phyloP scores from a whole-genome alignment of 2,888 invertebrate species.

The Drosophila heteroneura region DNA sequence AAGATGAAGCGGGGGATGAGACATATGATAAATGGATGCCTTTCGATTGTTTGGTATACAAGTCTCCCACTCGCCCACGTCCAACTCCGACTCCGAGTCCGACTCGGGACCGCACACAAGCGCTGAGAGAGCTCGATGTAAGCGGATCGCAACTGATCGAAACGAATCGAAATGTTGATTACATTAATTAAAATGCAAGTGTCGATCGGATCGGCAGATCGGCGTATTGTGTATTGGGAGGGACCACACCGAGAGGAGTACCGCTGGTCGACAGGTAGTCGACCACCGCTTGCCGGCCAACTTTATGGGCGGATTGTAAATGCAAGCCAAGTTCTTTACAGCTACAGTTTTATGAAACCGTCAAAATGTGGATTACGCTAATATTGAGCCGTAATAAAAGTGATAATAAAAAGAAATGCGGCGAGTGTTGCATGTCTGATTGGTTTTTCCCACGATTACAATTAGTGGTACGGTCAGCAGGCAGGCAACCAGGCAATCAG shows the following conservation, averaged over 20 bases:
- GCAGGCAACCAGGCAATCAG: not conserved
- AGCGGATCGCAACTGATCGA: conserved; percentile 9
- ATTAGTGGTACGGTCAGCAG: conserved; percentile 52
- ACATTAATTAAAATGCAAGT: conserved; percentile 57
- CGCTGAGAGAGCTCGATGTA: not conserved
- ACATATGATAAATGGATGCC: conserved; percentile 22
- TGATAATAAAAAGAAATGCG: conserved; percentile 2
- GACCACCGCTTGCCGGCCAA: not conserved
- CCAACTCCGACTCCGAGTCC: not conserved
- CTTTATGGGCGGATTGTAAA: conserved; percentile 42
- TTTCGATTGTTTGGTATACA: conserved; percentile 16
- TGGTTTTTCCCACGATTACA: conserved; percentile 78
- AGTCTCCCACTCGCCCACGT: conserved; percentile 2
- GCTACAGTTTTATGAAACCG: conserved; percentile 38
- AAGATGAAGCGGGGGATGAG: not conserved
- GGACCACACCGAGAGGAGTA: not conserved
- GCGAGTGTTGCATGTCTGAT: conserved; percentile 71
- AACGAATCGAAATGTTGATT: conserved; percentile 24
- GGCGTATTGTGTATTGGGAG: not conserved
- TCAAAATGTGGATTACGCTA: conserved; percentile 70
- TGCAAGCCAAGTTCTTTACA: conserved; percentile 71
- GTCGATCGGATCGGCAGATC: conserved; percentile 5
- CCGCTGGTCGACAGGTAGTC: not conserved
- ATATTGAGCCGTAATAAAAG: conserved; percentile 71
- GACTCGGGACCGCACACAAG: conserved; percentile 25